Evolutionary conservation across 2,888 invertebrate genomes (phyloP), one percentile per base, ranked within the genome.

Genomic region (Limenitis arthemis): DNA sequence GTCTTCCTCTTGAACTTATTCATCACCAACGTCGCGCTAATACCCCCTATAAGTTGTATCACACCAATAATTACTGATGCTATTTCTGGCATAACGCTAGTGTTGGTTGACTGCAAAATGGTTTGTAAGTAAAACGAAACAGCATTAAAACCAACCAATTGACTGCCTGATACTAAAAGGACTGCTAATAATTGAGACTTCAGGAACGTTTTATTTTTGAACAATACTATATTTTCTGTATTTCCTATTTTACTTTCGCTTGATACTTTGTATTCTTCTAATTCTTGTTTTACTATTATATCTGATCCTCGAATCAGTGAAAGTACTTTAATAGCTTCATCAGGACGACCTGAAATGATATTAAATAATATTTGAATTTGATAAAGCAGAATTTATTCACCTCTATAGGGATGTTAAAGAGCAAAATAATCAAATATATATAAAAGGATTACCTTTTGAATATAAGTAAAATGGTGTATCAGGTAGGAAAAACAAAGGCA

Each of bases 381-480:
- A 3, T 20, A 20, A 20, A 20, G 20, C 1, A 20, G 20, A 20
- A 20, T 20, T 20, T 20, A 20, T 20, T 4, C 20, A 20, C 20
- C 20, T 20, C 20, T 20, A 20, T 1, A 20, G 2, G 20, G 20
- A 20, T 20, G 2, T 20, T 4, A 20, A 20, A 20, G 20, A 20
- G 20, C 1, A 20, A 20, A 20, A 20, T 20, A 20, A n/a, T n/a
- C n/a, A 20, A 20, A 20, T 3, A 20, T 20, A 20, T 20, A 20
- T 20, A 20, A 1, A 3, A 20, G 20, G 20, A 20, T 20, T 20
- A 81, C 82, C 82, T 72, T 73, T 77, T 9, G 72, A 69, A 58
- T 74, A 75, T 9, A 79, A 64, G 49, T 70, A 77, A 54, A 70
- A 76, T 0, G 82, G 82, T 46, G 78, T 81, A n/a, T 82, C 79